Evolutionary conservation across 2,113 vertebrate species (phyloP), one percentile per base, ranked within the genome.

Genomic region (Paradoxurus hermaphroditus): DNA sequence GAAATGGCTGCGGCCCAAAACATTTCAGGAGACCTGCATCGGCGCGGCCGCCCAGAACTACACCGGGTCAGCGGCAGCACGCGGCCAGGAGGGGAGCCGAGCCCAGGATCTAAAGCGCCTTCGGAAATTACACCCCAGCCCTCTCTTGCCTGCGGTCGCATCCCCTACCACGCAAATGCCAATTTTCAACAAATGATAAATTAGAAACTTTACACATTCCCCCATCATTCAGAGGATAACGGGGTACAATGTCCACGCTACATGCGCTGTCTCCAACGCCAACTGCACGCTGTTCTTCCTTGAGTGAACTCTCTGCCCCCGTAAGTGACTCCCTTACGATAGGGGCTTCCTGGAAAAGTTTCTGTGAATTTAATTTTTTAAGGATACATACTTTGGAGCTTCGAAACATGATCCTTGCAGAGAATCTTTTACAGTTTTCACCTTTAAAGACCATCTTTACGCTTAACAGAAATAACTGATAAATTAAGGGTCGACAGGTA

Each of bases 1-100:
- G 98, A 98, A 98, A 98, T 97, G 97, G 98, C 97, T 97, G 97
- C 96, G 86, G 92, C 86, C 87, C 96, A 97, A 97, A 94, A 84
- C 97, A 75, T 96, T 97, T 98, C 90, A 86, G 97, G 84, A 96
- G 94, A 97, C 86, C 72, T 49, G 93, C 97, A 91, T 91, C 84
- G 56, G 70, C 83, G 85, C 53, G 56, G 36, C 56, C 19, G 10
- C n/a, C 53, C 36, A 73, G 19, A 86, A 90, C 39, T 49, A 67
- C 97, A 49, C 46, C 72, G 70, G 18, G 91, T 91, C 97, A 65
- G 29, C 70, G 82, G 3, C 79, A 86, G 51, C 4, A 23, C 0
- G 25, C 23, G 56, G 70, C 46, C 18, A 0, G 1, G 5, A 59
- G 62, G 72, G 51, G 92, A 13, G n/a, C 63, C 29, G 91, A 91